phyloP scores from a whole-genome alignment of 2,888 invertebrate genomes.

The Emmelina monodactyla region DNA sequence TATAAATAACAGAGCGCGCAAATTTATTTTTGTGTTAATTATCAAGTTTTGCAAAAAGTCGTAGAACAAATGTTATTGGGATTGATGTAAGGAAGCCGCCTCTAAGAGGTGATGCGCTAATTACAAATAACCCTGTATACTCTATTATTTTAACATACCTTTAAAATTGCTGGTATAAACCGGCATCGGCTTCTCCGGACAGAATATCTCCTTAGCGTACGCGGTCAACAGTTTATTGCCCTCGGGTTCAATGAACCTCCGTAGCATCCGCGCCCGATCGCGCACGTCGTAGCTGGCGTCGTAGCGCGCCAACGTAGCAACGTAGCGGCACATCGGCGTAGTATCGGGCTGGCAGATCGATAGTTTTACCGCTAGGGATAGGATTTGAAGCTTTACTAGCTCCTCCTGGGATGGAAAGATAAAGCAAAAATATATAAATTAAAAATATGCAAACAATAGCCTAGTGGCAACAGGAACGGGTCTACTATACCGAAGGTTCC shows the following conservation, averaged over 20 bases:
- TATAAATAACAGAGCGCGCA: no score
- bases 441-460: no score
- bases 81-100: no score
- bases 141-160: no score
- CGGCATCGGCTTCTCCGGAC: conserved; percentile 94
- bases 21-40: no score
- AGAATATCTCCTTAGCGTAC: conserved; percentile 83
- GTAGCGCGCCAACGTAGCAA: conserved; percentile 93
- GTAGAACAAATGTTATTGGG: no score
- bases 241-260: conserved; percentile 58
- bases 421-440: no score
- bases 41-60: no score
- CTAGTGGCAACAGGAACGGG: no score
- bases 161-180: conserved; percentile 85
- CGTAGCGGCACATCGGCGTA: conserved; percentile 87
- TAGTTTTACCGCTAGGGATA: conserved; percentile 94
- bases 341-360: conserved; percentile 89
- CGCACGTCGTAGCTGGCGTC: conserved; percentile 98
- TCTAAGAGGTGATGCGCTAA: no score
- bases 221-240: conserved; percentile 57
- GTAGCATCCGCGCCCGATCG: conserved; percentile 90
- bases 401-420: conserved; percentile 79
- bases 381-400: conserved; percentile 92
- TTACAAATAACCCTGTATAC: no score
- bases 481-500: no score